Evolutionary conservation across 2,888 invertebrate species (phyloP).

Genomic region (Phyto melanocephala): DNA sequence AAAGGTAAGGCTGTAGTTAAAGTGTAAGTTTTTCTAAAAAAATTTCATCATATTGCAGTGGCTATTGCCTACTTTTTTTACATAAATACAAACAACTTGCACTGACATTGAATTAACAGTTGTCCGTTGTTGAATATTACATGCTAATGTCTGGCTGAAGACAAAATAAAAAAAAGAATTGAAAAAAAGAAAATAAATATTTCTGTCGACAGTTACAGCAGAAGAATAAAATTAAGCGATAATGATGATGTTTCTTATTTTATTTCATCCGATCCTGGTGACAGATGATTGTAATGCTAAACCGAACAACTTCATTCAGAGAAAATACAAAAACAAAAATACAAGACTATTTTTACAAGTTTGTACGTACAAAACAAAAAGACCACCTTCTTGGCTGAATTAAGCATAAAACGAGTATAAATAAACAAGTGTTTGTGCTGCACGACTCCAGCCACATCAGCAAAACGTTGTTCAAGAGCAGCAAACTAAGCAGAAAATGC

Average conservation of each 20-base stretch:
- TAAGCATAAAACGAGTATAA: slow-evolving; percentile 12
- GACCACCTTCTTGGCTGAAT: slow-evolving; percentile 19
- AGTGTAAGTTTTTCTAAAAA: too few relatives aligned
- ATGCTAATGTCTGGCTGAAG: slow-evolving; percentile 29
- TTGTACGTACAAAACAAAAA: neutral
- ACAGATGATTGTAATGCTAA: slow-evolving; percentile 43
- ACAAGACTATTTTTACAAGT: neutral
- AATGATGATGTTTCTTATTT: slow-evolving; percentile 69
- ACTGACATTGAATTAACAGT: slow-evolving; percentile 68
- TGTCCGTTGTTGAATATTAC: slow-evolving; percentile 25
- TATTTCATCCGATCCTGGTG: slow-evolving; percentile 9
- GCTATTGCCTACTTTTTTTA: too few relatives aligned
- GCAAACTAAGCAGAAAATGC: slow-evolving; percentile 37
- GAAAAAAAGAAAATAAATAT: neutral
- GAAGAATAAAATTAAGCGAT: slow-evolving; percentile 71
- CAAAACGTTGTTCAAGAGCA: slow-evolving; percentile 47
- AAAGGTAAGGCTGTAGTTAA: too few relatives aligned
- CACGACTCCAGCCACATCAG: slow-evolving; percentile 34
- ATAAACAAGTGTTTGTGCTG: slow-evolving; percentile 45
- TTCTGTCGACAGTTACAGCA: slow-evolving; percentile 17
- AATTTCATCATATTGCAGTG: too few relatives aligned
- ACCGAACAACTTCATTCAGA: slow-evolving; percentile 53
- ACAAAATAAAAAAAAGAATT: neutral
- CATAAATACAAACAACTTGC: too few relatives aligned
- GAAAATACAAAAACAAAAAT: slow-evolving; percentile 19